These are phyloP conservation scores for Myotis davidii DNA, from an alignment of 2,113 vertebrate genomes.

Conservation along the genomic window DNA sequence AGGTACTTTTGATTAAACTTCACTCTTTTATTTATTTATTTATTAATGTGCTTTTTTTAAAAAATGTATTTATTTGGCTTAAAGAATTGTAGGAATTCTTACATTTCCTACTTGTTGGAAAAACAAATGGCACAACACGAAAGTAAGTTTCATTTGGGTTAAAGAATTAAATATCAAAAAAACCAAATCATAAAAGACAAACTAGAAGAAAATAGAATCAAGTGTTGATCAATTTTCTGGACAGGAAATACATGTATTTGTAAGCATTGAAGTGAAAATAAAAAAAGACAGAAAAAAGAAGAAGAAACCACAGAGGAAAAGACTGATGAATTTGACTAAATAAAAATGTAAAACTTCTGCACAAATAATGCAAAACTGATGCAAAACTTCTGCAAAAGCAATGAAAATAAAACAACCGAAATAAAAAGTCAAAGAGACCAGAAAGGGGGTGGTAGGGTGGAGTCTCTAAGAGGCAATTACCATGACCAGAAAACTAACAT, in stretches of 20 bases:
- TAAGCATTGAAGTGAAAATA: constrained; percentile 48
- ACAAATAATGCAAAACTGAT: neutral
- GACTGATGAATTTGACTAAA: neutral
- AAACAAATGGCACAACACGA: neutral
- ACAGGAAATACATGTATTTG: neutral
- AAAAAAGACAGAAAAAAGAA: neutral
- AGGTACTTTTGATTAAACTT: neutral
- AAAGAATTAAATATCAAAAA: neutral
- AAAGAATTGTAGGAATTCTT: neutral
- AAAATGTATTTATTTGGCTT: neutral
- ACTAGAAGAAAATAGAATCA: constrained; percentile 49
- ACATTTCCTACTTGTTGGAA: neutral
- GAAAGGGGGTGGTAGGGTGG: neutral
- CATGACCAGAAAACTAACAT: neutral
- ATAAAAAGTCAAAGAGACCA: neutral
- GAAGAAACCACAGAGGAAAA: constrained; percentile 8
- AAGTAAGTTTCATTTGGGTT: constrained; percentile 19
- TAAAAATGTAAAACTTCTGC: constrained; percentile 39
- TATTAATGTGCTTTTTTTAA: too few species aligned
- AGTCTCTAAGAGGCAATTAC: neutral
- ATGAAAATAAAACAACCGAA: constrained; percentile 50
- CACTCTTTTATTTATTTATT: neutral
- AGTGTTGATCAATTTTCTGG: neutral
- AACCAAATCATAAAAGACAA: neutral
- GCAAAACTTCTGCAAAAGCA: constrained; percentile 33